Base-by-base conservation (phyloP, 2,888 invertebrate species). In the Linnaemya vulpina region DNA sequence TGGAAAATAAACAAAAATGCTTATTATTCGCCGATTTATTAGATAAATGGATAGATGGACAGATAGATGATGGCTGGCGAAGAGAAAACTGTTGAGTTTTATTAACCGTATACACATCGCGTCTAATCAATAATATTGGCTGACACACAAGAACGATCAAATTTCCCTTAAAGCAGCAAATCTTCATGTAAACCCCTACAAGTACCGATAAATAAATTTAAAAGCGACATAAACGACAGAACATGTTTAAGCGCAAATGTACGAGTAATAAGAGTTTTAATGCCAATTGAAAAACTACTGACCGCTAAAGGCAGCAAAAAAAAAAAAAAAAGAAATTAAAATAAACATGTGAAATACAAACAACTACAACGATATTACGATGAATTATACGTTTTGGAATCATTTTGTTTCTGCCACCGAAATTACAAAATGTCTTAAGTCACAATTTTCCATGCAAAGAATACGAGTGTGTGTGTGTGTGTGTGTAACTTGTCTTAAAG, bases 101-200 rank as follows among this genome's bases (percentile, higher is more conserved):
- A 83, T 83, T 71, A 83, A 83, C 71, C 82, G 82, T 71, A 76
- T 76, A 82, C 82, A 82, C 82, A 82, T 81, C 25, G 81, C 30
- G 11, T 40, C 67, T 65, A 84, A 84, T 84, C 79, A 79, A 84
- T 84, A 84, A 58, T 83, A 78, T 83, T 55, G 74, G 17, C 71
- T 68, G 75, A 55, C 51, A 78, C 30, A 53, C 30, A 30, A 63
- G 35, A 43, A 51, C 17, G 80, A 81, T 84, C 81, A 84, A 77
- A 81, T 84, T 81, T 84, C 84, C 49, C 58, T 83, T 73, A 79
- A 85, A 71, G 55, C 58, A 82, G 75, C 51, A 85, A 85, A 85
- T 82, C 85, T 82, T 75, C 85, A 82, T 85, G 85, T 85, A 85
- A 85, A 85, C 85, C 85, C 85, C 70, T 85, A 85, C 85, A 85